phyloP scores from a whole-genome alignment of 2,797 vertebrate genomes.

The Premnoplex brunnescens region DNA sequence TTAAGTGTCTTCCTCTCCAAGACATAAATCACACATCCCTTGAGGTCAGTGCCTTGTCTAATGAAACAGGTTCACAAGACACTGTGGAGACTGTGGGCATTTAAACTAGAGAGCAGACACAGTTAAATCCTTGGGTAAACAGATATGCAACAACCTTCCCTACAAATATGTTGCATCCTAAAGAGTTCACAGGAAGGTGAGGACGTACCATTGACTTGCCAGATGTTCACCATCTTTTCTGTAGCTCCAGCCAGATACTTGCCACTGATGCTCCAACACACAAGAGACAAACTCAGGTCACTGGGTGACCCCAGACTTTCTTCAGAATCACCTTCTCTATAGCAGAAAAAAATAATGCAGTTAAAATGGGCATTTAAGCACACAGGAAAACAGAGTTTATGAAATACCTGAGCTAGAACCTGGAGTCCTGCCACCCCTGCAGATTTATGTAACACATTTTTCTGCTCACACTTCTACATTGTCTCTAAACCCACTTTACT shows the following conservation, averaged over 20 bases:
- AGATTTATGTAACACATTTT: neutral
- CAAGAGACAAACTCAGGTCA: conserved; percentile 86
- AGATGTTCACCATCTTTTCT: conserved; percentile 96
- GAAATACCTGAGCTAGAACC: neutral
- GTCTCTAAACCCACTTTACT: neutral
- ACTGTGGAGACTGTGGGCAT: neutral
- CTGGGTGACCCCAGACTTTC: conserved; percentile 89
- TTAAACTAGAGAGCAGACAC: neutral
- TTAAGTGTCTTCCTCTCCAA: neutral
- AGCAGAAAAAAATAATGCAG: neutral
- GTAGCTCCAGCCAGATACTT: conserved; percentile 92
- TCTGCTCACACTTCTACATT: neutral
- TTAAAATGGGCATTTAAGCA: neutral
- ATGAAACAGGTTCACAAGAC: neutral
- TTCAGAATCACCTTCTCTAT: conserved; percentile 86
- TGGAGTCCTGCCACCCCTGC: neutral
- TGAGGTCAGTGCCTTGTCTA: neutral
- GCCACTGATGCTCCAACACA: conserved; percentile 94
- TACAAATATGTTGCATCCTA: accelerated
- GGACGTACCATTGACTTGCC: conserved; percentile 93
- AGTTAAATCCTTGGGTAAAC: neutral
- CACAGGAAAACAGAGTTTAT: neutral
- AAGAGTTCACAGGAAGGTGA: neutral
- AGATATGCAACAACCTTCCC: neutral
- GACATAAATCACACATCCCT: neutral